A percentile compares a stretch with the other conserved stretches of the same genome.
phyloP scores from a whole-genome alignment of 2,113 vertebrate species.

The Centropristis striata region DNA sequence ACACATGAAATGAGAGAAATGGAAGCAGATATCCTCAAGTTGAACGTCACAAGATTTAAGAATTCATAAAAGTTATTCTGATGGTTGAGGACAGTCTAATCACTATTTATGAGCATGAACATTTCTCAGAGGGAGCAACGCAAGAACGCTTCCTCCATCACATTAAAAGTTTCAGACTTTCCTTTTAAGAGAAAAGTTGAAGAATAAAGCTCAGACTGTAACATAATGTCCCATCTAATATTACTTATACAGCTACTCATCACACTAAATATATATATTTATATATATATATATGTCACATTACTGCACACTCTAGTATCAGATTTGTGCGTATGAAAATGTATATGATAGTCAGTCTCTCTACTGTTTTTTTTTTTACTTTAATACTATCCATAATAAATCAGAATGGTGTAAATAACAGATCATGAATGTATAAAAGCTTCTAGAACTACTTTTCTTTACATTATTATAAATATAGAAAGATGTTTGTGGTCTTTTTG shows the following conservation, averaged over 20 bases:
- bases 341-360: no score
- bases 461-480: no score
- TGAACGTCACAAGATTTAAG: constrained; percentile 14
- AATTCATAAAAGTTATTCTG: constrained; percentile 41
- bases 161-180: constrained; percentile 34
- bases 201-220: not conserved
- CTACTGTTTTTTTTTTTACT: no score
- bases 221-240: not conserved
- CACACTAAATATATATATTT: no score
- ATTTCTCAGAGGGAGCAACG: not conserved
- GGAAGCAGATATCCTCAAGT: constrained; percentile 15
- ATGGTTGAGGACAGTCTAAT: constrained; percentile 41
- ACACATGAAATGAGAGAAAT: constrained; percentile 33
- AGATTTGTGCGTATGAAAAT: no score
- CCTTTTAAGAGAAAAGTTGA: not conserved
- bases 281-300: no score
- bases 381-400: no score
- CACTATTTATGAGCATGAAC: constrained; percentile 40
- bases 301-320: no score
- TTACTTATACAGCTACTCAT: not conserved
- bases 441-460: no score
- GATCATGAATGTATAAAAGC: no score
- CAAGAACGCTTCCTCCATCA: constrained; percentile 17
- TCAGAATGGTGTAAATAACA: no score
- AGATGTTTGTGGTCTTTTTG: no score